Percentiles rank a stretch among this genome's conserved stretches.
Evolutionary conservation across 23 tunicate genomes (phyloP).

Genomic region (Clavelina lepadiformis): DNA sequence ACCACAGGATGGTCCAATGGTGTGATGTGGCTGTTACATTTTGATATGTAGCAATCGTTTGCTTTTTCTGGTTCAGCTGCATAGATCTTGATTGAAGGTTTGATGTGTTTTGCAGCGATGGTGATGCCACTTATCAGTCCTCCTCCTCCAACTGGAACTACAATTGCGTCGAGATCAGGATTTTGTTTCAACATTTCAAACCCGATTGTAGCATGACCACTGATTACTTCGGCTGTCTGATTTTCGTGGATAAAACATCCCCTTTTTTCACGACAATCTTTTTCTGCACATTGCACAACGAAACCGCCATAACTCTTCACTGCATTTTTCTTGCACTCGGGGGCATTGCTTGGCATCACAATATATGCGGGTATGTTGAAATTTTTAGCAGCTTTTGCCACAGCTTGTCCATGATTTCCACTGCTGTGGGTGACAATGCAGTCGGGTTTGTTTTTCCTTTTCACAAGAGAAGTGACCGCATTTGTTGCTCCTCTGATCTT

Average conservation of each 20-base stretch:
- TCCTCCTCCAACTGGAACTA: conserved; percentile 94
- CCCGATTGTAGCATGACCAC: conserved; percentile 94
- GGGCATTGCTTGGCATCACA: conserved; percentile 62
- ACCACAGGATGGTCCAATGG: conserved; percentile 24
- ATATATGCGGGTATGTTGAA: conserved; percentile 47
- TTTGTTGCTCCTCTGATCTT: conserved; percentile 86
- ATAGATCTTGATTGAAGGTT: conserved; percentile 72
- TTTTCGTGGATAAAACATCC: conserved; percentile 47
- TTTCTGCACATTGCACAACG: conserved; percentile 58
- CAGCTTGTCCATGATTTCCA: conserved; percentile 94
- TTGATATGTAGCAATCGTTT: conserved; percentile 78
- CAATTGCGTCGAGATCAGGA: conserved; percentile 71
- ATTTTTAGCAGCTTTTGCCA: conserved; percentile 72
- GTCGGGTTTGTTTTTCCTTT: conserved; percentile 4
- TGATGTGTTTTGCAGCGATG: conserved; percentile 61
- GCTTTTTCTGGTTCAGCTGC: conserved; percentile 98
- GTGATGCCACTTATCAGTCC: conserved; percentile 92
- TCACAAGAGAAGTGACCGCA: conserved; percentile 17
- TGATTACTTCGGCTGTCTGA: conserved; percentile 60
- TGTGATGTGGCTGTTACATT: conserved; percentile 40
- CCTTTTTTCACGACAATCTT: conserved; percentile 37
- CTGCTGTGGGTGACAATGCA: conserved; percentile 93
- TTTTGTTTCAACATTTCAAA: conserved; percentile 86
- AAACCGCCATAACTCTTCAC: conserved; percentile 75
- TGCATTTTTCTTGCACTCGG: conserved; percentile 70